Evolutionary conservation across 2,797 vertebrate genomes (phyloP), one percentile per base, ranked within the genome.

Genomic region (Vespertilio murinus): DNA sequence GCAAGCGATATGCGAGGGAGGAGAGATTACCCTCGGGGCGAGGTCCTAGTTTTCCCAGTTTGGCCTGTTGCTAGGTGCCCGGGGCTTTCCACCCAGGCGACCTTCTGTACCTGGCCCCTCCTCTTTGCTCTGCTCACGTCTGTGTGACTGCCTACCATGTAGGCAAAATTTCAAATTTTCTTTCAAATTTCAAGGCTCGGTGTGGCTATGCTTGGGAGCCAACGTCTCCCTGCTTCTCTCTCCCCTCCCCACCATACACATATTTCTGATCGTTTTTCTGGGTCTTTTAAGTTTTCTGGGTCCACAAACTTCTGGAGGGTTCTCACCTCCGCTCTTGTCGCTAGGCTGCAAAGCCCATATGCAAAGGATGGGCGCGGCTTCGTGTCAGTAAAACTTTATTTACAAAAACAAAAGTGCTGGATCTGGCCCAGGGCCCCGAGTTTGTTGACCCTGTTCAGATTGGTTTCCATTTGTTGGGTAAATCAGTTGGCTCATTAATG

Each of bases 401-500:
- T 77, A 54, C 40, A 65, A 85, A 85, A 92, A 33, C 14, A 8
- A 18, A 67, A 35, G 12, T 8, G 18, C 40, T 82, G 49, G 52
- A 23, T 71, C 64, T 75, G 59, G 35, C 11, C 25, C 7, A 0
- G 35, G 75, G 17, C 38, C 64, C 0, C 0, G 28, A 35, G 40
- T 67, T 28, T 35, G 65, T n/a, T 23, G n/a, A 16, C 30, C n/a
- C n/a, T 1, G 3, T 78, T 71, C 30, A 56, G 18, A 12, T 7
- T 74, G 38, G 38, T 16, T 67, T 81, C 33, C 38, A 54, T 82
- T 71, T 54, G 25, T 54, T 86, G 77, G 23, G 13, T 40, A 56
- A 71, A 61, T 13, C 14, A 22, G 67, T 70, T 92, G 74, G 80
- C 81, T 94, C 84, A 77, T 54, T n/a, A 94, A 65, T 74, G 61